Base-by-base conservation (phyloP, 1,140 invertebrate species). In the Sycophaga agraensis region DNA sequence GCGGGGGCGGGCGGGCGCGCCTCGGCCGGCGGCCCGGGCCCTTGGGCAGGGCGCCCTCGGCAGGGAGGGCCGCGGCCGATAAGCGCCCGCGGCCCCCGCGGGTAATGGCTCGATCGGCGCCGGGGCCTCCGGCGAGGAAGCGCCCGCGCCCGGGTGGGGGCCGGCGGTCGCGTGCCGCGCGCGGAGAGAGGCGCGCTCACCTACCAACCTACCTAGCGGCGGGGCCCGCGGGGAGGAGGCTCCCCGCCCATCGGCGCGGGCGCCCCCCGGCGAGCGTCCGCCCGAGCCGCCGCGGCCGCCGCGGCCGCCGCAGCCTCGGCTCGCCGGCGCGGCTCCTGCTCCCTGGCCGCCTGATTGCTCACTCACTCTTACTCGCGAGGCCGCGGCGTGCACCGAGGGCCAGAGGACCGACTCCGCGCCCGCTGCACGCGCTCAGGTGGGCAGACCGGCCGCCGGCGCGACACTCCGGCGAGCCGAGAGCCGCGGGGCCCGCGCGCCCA, bases 101-200 rank as follows among this genome's bases (percentile, higher is more conserved):
- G n/a, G n/a, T n/a, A n/a, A n/a, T n/a, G n/a, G n/a, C n/a, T n/a
- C n/a, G n/a, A n/a, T n/a, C n/a, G n/a, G n/a, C n/a, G n/a, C n/a
- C n/a, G n/a, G n/a, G n/a, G n/a, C n/a, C n/a, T n/a, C n/a, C n/a
- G 43, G 58, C 62, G 31, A 53, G 46, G 60, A 66, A 69, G 73
- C 73, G 76, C 70, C 77, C 78, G 78, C 79, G 78, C 78, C 78
- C 76, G 78, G 74, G 69, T 75, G 72, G 46, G 17, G 48, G 39
- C 43, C 39, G 22, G 35, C 17, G n/a, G n/a, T n/a, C 35, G 57
- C 28, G 37, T 24, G 46, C 40, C 22, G 11, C 21, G 24, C 8
- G 12, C 8, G 7, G 40, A 5, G 37, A 17, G 40, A 34, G 28
- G 2, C 67, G 65, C 68, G 70, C 68, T 73, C 74, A 77, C 75